Evolutionary conservation across 2,888 invertebrate species (phyloP).

Genomic region (Drosophila parthenogenetica): DNA sequence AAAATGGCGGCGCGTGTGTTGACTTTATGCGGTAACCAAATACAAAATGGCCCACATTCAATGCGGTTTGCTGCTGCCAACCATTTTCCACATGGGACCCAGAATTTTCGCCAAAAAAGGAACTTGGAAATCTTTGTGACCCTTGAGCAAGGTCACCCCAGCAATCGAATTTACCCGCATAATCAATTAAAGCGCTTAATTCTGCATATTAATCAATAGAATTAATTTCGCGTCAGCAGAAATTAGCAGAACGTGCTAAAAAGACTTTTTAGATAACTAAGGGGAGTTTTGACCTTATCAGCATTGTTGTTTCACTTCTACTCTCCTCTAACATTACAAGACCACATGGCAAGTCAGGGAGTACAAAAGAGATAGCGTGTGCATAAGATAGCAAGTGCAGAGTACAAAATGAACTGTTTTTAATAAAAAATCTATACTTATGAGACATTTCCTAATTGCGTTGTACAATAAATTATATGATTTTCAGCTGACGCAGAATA

Average conservation of each 20-base stretch:
- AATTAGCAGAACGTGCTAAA: slow-evolving; percentile 6
- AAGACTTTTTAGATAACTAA: neutral
- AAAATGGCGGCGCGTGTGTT: slow-evolving; percentile 61
- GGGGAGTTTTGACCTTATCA: slow-evolving; percentile 37
- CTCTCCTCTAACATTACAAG: neutral
- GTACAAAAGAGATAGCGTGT: neutral
- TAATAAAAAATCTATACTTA: neutral
- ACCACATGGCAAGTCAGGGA: slow-evolving; percentile 5
- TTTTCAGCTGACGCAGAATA: slow-evolving; percentile 54
- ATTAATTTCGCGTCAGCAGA: slow-evolving; percentile 5
- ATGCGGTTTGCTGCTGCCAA: slow-evolving; percentile 30
- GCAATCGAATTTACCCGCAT: slow-evolving; percentile 9
- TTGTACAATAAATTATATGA: slow-evolving; percentile 10
- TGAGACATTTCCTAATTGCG: slow-evolving; percentile 19
- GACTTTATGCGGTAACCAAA: slow-evolving; percentile 31
- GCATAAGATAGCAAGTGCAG: neutral
- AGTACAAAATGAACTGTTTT: slow-evolving; percentile 2
- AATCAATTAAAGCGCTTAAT: slow-evolving; percentile 22
- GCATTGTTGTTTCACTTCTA: neutral
- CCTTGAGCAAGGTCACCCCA: slow-evolving; percentile 16
- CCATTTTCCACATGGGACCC: neutral
- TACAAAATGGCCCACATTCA: slow-evolving; percentile 30
- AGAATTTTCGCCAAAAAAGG: slow-evolving; percentile 1
- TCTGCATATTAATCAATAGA: slow-evolving; percentile 15
- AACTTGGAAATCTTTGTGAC: slow-evolving; percentile 2